phyloP scores from a whole-genome alignment of 2,113 vertebrate genomes.

The Ptychochromis oligacanthus region DNA sequence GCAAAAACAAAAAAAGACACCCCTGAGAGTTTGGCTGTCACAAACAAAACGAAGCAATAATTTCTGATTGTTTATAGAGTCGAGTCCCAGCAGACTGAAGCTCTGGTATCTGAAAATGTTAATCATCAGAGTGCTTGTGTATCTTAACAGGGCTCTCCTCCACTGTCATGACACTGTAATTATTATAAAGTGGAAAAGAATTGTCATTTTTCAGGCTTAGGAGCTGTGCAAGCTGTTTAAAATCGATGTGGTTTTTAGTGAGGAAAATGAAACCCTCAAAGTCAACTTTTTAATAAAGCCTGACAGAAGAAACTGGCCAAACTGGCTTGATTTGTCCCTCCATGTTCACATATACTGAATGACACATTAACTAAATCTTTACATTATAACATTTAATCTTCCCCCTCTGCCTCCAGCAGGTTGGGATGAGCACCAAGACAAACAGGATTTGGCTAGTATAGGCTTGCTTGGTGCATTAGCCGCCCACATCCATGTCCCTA shows the following conservation, averaged over 20 bases:
- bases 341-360: neutral
- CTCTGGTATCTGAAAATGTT: slow-evolving; percentile 42
- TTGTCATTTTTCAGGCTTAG: neutral
- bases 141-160: slow-evolving; percentile 19
- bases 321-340: neutral
- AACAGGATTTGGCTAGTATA: slow-evolving; percentile 57
- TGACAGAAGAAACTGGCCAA: neutral
- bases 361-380: neutral
- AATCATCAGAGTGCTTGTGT: slow-evolving; percentile 21
- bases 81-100: slow-evolving; percentile 38
- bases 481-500: slow-evolving; percentile 59
- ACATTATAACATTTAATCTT: neutral
- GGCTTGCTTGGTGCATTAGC: slow-evolving; percentile 40
- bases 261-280: neutral
- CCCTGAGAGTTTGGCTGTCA: slow-evolving; percentile 58
- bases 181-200: slow-evolving; percentile 5
- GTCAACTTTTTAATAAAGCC: neutral
- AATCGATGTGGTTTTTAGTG: neutral
- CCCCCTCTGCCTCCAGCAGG: slow-evolving; percentile 2
- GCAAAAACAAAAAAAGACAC: slow-evolving; percentile 27
- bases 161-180: slow-evolving; percentile 8
- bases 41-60: slow-evolving; percentile 52
- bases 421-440: slow-evolving; percentile 64
- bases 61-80: slow-evolving; percentile 54
- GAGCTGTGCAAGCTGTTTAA: neutral